phyloP scores from a whole-genome alignment of 1,140 invertebrate genomes.

The Spodoptera litura region DNA sequence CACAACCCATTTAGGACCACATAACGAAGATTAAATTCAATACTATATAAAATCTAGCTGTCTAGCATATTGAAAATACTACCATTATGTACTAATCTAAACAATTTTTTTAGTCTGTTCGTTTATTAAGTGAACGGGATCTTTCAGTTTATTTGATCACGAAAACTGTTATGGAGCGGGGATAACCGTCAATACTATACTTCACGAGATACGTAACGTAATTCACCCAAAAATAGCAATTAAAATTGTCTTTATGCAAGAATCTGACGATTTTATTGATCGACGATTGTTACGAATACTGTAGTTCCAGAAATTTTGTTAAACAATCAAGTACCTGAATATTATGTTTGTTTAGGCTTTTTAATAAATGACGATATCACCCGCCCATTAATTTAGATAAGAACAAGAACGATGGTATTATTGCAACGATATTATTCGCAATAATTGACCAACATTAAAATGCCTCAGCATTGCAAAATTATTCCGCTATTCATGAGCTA shows the following conservation, averaged over 20 bases:
- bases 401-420: background rate
- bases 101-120: background rate
- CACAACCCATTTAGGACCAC: no score
- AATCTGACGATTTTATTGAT: background rate
- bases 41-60: background rate
- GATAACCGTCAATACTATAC: background rate
- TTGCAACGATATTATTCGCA: background rate
- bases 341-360: background rate
- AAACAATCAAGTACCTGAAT: no score
- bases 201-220: no score
- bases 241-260: no score
- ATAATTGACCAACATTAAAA: slow-evolving; percentile 18
- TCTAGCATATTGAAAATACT: background rate
- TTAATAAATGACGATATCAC: background rate
- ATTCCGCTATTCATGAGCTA: slow-evolving; percentile 21
- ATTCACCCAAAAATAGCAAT: no score
- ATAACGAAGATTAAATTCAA: no score
- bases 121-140: slow-evolving; percentile 11
- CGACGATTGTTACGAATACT: background rate
- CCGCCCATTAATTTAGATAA: background rate
- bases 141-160: background rate
- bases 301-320: background rate
- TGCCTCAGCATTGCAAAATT: slow-evolving; percentile 1
- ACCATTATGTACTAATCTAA: background rate
- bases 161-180: background rate